Conservation (phyloP, 2,888 invertebrate genomes). For the Dioctria linearis region DNA sequence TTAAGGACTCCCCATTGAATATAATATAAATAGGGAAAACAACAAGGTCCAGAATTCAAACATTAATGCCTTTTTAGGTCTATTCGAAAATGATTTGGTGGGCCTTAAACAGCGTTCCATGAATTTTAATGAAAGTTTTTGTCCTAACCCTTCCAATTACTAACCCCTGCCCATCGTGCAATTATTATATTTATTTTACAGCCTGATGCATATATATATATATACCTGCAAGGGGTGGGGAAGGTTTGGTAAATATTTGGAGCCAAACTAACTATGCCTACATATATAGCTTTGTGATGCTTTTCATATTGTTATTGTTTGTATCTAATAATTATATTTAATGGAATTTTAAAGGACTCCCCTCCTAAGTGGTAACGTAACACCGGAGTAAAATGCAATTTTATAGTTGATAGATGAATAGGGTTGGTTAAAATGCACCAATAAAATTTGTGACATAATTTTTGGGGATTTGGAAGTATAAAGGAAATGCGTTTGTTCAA, state of each 20-base stretch:
- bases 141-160: slow-evolving; percentile 30
- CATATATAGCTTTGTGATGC: slow-evolving; percentile 37
- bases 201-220: slow-evolving; percentile 6
- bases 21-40: slow-evolving; percentile 10
- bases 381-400: not conserved
- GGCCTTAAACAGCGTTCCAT: slow-evolving; percentile 11
- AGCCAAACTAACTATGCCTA: too few species aligned
- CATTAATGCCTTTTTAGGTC: not conserved
- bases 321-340: slow-evolving; percentile 29
- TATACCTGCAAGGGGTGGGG: not conserved
- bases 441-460: slow-evolving; percentile 24
- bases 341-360: slow-evolving; percentile 28
- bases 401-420: not conserved
- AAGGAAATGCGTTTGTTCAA: slow-evolving; percentile 26
- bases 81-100: not conserved
- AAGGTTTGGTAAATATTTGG: slow-evolving; percentile 9
- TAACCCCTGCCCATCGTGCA: not conserved
- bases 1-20: slow-evolving; percentile 36
- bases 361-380: not conserved
- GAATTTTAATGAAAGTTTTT: slow-evolving; percentile 50
- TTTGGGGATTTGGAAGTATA: not conserved
- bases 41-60: slow-evolving; percentile 4
- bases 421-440: not conserved
- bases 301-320: slow-evolving; percentile 44
- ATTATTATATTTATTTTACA: slow-evolving; percentile 23